Base-by-base conservation (phyloP, 2,113 vertebrate genomes). In the Synodontis membranacea region DNA sequence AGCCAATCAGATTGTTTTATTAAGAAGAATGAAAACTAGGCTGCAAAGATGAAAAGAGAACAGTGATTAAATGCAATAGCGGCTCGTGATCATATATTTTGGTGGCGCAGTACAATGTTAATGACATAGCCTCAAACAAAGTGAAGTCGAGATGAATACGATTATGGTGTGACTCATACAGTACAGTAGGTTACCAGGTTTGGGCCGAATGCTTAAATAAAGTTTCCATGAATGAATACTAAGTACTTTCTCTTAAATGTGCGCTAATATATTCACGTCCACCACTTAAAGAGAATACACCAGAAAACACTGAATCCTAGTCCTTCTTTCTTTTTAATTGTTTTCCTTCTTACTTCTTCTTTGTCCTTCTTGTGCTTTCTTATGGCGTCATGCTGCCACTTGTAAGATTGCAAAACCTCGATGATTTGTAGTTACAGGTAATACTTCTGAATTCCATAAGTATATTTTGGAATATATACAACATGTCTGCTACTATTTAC, bases 1-100 rank as follows among this genome's bases (percentile, higher is more conserved):
- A 34, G 8, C 52, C 28, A 15, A 46, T 78, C 42, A 78, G 56
- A 79, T 85, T 64, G 31, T 44, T 66, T 81, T 89, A 80, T 64
- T 46, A 75, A 62, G 60, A 75, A 80, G 46, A 66, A 8, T 25
- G 25, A 23, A 44, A 62, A 80, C 52, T 74, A 86, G 68, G 54
- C 76, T 68, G 76, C 83, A 84, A 54, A 76, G 31, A 64, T 80
- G 54, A 48, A 76, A n/a, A 48, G 31, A 78, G 11, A 3, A 4
- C 3, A 4, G 19, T 79, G 14, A 78, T 52, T 52, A 79, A 79
- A 79, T 54, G 31, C 25, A 76, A 19, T 12, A 46, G 42, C n/a
- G 6, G 14, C 74, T 76, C 28, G 2, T 76, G 46, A 76, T 50
- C 28, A n/a, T 28, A 75, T 25, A 46, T 75, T n/a, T 48, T 28